phyloP scores from a whole-genome alignment of 2,113 vertebrate species.

The Nycticorax nycticorax region DNA sequence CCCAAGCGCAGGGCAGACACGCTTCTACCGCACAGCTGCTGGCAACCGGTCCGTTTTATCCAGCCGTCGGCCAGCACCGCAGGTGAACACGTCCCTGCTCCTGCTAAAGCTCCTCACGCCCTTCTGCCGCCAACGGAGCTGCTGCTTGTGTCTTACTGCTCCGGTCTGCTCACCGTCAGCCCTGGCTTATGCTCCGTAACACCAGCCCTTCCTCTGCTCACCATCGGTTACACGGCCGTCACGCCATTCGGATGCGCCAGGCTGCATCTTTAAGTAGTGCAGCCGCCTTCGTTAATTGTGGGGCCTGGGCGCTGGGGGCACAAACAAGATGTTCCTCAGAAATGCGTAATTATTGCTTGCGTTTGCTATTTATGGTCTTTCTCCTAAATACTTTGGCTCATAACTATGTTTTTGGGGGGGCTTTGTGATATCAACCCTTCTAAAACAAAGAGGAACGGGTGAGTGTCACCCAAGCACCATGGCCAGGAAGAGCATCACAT shows the following conservation, averaged over 20 bases:
- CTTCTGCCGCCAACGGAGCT: accelerated
- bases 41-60: accelerated
- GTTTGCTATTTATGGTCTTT: neutral
- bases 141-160: neutral
- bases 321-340: neutral
- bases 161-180: neutral
- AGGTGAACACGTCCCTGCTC: neutral
- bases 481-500: neutral
- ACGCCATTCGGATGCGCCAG: neutral
- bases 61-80: accelerated
- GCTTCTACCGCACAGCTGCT: neutral
- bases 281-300: neutral
- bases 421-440: neutral
- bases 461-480: neutral
- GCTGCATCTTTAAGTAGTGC: neutral
- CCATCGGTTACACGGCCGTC: too few relatives aligned
- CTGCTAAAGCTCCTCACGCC: accelerated
- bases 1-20: neutral
- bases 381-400: neutral
- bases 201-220: neutral
- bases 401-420: neutral
- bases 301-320: neutral
- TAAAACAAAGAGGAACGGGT: accelerated
- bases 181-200: accelerated
- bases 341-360: neutral